phyloP scores from a whole-genome alignment of 2,888 invertebrate species.

The Abscondita cerata region DNA sequence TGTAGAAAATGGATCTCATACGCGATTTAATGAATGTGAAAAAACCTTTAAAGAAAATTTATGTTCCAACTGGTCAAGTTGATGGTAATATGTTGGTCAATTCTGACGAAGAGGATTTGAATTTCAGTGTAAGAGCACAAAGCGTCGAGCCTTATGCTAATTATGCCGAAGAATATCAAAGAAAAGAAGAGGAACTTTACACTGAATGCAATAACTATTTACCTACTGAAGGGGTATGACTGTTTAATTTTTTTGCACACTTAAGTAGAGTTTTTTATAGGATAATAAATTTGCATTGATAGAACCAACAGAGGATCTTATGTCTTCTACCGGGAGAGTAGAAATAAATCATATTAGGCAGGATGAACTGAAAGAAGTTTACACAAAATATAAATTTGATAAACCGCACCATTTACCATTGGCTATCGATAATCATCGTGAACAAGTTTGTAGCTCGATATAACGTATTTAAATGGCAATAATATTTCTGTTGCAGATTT shows the following conservation, averaged over 20 bases:
- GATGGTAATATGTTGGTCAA: slow-evolving; percentile 22
- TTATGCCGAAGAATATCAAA: slow-evolving; percentile 49
- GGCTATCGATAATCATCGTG: slow-evolving; percentile 19
- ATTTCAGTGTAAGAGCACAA: slow-evolving; percentile 11
- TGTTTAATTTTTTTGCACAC: neutral
- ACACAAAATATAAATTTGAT: slow-evolving; percentile 24
- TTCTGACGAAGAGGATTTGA: slow-evolving; percentile 35
- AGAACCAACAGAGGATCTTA: slow-evolving; percentile 17
- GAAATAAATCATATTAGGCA: slow-evolving; percentile 17
- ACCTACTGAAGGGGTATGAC: slow-evolving; percentile 16
- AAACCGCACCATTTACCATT: slow-evolving; percentile 8
- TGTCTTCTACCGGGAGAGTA: slow-evolving; percentile 11
- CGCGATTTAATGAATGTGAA: slow-evolving; percentile 31
- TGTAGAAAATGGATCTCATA: slow-evolving; percentile 34
- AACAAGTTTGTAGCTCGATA: slow-evolving; percentile 12
- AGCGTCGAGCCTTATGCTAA: slow-evolving; percentile 19
- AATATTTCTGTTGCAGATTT: slow-evolving; percentile 24
- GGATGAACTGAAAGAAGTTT: slow-evolving; percentile 14
- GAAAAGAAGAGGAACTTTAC: slow-evolving; percentile 47
- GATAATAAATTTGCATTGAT: neutral
- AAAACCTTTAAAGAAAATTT: slow-evolving; percentile 23
- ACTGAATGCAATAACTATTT: slow-evolving; percentile 26
- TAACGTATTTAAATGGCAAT: slow-evolving; percentile 8
- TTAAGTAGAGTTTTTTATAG: neutral
- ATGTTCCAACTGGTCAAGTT: slow-evolving; percentile 27